Evolutionary conservation across 2,113 vertebrate genomes (phyloP), one percentile per base, ranked within the genome.

Genomic region (Panthera uncia): DNA sequence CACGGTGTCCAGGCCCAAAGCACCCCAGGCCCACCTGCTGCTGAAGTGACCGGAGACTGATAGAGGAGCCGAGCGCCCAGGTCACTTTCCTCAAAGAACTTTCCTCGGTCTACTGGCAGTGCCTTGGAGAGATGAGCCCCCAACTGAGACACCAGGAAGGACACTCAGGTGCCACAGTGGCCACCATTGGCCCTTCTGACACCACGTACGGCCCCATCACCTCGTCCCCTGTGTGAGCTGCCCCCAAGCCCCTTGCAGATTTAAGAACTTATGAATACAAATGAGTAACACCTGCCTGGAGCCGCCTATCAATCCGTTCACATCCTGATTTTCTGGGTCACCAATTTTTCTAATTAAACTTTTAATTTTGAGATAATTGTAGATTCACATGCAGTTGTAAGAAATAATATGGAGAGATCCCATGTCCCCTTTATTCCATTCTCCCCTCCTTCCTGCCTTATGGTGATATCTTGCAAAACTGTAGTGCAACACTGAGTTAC

Each of bases 261-360:
- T 68, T 38, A n/a, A 78, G 41, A 95, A 52, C 9, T 4, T 71
- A 36, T 21, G 93, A 73, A 95, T 38, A n/a, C 36, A 76, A 33
- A 88, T 50, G 68, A 71, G 31, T 18, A 19, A 36, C 80, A 23
- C 80, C 69, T 82, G 89, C 91, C 95, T 45, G 3, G 5, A 81
- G 95, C 92, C 1, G 23, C 87, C 94, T 41, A 6, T 25, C 0
- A 0, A 27, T 57, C 89, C 88, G 8, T 55, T 78, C 76, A 33
- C 41, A 7, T 78, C 76, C 66, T 15, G 89, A 85, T 96, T 96
- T 96, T 96, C 95, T 91, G 94, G 97, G 97, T 93, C 97, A 96
- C 90, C 48, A 33, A 21, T 73, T 84, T 92, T 89, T 97, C 96
- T 81, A 96, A 96, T 98, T 98, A 97, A 97, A 97, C 57, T 92